phyloP scores from a whole-genome alignment of 2,113 vertebrate species.

The Aythya baeri region DNA sequence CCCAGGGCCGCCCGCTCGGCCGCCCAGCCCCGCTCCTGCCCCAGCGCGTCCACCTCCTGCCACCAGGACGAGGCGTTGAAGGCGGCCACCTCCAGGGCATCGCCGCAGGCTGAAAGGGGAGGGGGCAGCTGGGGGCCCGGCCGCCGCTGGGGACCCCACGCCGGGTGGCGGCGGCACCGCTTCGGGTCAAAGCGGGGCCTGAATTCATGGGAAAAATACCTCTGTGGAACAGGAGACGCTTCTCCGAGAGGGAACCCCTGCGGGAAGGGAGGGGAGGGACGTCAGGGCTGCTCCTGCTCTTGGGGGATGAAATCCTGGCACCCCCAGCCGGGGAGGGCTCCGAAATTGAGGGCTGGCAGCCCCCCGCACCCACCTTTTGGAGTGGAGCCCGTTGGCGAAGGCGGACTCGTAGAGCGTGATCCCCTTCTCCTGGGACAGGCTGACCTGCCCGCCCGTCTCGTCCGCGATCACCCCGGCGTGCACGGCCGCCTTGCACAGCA shows the following conservation, averaged over 20 bases:
- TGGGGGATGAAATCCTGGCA: not conserved
- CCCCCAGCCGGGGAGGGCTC: not conserved
- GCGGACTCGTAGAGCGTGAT: slow-evolving; percentile 84
- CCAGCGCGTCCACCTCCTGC: slow-evolving; percentile 63
- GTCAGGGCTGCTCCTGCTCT: not conserved
- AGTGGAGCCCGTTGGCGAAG: slow-evolving; percentile 85
- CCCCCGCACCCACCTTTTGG: slow-evolving; percentile 78
- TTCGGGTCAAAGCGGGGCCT: not conserved
- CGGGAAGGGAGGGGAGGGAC: not conserved
- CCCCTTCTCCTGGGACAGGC: slow-evolving; percentile 78
- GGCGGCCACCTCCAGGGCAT: slow-evolving; percentile 60
- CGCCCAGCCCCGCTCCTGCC: slow-evolving; percentile 58
- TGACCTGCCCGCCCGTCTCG: slow-evolving; percentile 79
- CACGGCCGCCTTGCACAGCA: slow-evolving; percentile 86
- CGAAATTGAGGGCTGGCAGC: not conserved
- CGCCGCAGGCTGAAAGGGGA: slow-evolving; percentile 74
- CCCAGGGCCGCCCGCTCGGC: slow-evolving; percentile 23
- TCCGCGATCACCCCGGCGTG: slow-evolving; percentile 83
- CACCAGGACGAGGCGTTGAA: slow-evolving; percentile 82
- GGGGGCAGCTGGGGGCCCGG: not conserved
- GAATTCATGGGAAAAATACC: slow-evolving; percentile 68
- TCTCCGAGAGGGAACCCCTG: slow-evolving; percentile 88
- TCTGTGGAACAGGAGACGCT: slow-evolving; percentile 83
- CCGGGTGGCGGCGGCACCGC: accelerated
- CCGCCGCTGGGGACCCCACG: accelerated